Evolutionary conservation across 2,888 invertebrate genomes (phyloP), one percentile per base, ranked within the genome.

Genomic region (Griposia aprilina): DNA sequence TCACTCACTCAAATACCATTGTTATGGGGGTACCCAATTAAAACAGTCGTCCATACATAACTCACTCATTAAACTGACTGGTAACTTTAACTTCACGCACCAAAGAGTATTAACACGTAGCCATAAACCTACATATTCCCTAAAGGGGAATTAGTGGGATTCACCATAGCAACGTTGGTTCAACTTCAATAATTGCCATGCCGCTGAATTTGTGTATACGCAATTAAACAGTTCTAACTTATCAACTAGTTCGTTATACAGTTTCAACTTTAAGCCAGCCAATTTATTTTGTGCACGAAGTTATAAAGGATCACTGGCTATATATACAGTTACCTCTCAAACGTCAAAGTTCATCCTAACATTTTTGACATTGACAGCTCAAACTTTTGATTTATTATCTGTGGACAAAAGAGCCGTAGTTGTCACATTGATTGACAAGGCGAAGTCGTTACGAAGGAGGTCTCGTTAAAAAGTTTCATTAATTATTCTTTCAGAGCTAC

Each of bases 351-450:
- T 83, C 65, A 52, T 23, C 1, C 17, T 63, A 66, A 74, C 15
- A 81, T 80, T 85, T 87, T 84, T 85, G 82, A 82, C 83, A 84
- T 81, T 85, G 78, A 82, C 85, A 83, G 66, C 63, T 60, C 30
- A 11, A 75, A 68, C 70, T 80, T 81, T 80, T 86, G 87, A 88
- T 88, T 88, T 86, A 88, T 88, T 84, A 80, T 80, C 86, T 80
- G 81, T 76, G 72, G 74, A 88, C 88, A 88, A 88, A 86, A 82
- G 78, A 82, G 70, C 67, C 81, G 41, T 66, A 68, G 76, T 71
- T 85, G 83, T 77, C 83, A 80, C 59, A 78, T 82, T 80, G 83
- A 87, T 78, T 86, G 88, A 87, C 88, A 88, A 76, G 82, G 84
- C 77, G 59, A 71, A 80, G 74, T 84, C 76, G 66, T 79, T 84